Base-by-base conservation (phyloP, 2,888 invertebrate species). In the Meteorus cinctellus region DNA sequence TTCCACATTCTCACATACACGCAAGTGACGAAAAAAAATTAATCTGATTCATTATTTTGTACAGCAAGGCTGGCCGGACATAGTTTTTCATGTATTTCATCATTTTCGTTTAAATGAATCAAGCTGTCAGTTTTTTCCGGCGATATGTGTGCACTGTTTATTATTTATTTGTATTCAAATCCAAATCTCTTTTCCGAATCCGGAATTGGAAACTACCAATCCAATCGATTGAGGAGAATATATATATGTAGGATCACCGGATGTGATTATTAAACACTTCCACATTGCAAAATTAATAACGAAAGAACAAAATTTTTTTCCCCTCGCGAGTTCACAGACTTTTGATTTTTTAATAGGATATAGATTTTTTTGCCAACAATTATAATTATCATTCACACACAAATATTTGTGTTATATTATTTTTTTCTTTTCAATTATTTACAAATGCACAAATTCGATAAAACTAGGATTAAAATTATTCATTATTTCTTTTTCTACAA, bases 71-170 rank as follows among this genome's bases (percentile, higher is more conserved):
- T 74, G 74, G 74, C 68, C 68, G 62, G 68, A 74, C 60, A 45
- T 68, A 62, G 60, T 45, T 36, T 29, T 67, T 19, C 8, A 55
- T 67, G 41, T 45, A 51, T 24, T 63, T 24, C 8, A 55, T 19
- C 4, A 8, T n/a, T 55, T 55, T 55, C 4, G 19, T 55, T 24
- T 8, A 2, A 55, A 55, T 55, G 8, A 74, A 55, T 48, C 16
- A 41, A 68, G n/a, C 41, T 71, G n/a, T 36, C 14, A 59, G 24
- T 66, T 59, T 72, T 27, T 59, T 29, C 74, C 63, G 69, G 74
- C 74, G 74, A 74, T 74, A 74, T 74, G 74, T 74, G 59, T 60
- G 68, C 36, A 48, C 68, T 70, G 29, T 48, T 24, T 55, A 45
- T 72, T 48, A 48, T 59, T 59, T 12, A 59, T 36, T 16, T 12